Evolutionary conservation across 1,140 invertebrate genomes (phyloP), one percentile per base, ranked within the genome.

Genomic region (Atta texana): DNA sequence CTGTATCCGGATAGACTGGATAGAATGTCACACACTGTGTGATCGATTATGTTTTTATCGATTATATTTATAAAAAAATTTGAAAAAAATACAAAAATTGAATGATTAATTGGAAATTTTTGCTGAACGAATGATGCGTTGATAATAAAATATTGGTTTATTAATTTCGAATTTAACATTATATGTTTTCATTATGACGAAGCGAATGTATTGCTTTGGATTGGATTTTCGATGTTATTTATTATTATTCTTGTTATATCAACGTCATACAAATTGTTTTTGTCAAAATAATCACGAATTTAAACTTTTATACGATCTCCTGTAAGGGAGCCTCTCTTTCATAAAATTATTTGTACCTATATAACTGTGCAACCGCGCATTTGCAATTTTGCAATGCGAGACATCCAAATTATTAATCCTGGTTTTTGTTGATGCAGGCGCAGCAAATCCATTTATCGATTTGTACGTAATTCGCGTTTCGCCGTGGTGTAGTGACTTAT

Each of bases 391-490:
- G 18, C 80, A 74, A 74, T 39, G 55, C 12, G 80, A 61, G 69
- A 31, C 51, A 75, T 61, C 28, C 55, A 55, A 84, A 74, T 75
- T 75, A 84, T 84, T 84, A 84, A 84, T 84, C 69, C 31, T 14
- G 39, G 69, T 74, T 84, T 51, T 63, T 75, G 69, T 75, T 57
- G 39, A 71, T 34, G 55, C 12, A 55, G n/a, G 55, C 14, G 49
- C 12, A 8, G 34, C 34, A 59, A 74, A 74, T 84, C 69, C 80
- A 74, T 74, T 84, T 74, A 84, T 84, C 71, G 80, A 84, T 82
- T 82, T 34, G 57, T 72, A 59, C 39, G 21, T 75, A 61, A 84
- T 84, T 84, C 69, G 80, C 55, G 18, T 84, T 84, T 84, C 55
- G 69, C 71, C 59, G 18, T 55, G 24, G 51, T 10, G 18, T 53